phyloP scores from a whole-genome alignment of 2,888 invertebrate species.

The Cyclophora punctaria region DNA sequence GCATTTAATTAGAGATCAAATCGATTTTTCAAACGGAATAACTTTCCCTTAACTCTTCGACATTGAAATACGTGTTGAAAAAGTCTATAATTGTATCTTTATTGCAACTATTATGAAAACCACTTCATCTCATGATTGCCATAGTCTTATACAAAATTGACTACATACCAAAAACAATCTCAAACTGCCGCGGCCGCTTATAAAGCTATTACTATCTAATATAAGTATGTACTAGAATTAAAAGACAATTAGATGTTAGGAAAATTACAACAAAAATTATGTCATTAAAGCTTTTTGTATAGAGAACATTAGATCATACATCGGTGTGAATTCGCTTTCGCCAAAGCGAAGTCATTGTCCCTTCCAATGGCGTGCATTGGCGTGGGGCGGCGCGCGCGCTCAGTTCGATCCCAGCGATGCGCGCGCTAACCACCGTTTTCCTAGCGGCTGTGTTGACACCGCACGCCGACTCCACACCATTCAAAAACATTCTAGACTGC shows the following conservation, averaged over 20 bases:
- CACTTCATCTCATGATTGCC: no score
- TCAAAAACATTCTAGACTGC: slow-evolving; percentile 37
- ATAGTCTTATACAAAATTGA: no score
- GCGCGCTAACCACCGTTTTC: slow-evolving; percentile 55
- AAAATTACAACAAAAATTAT: neutral
- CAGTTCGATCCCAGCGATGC: slow-evolving; percentile 64
- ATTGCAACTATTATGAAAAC: no score
- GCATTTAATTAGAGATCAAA: no score
- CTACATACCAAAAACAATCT: no score
- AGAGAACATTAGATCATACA: slow-evolving; percentile 4
- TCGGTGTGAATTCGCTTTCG: slow-evolving; percentile 31
- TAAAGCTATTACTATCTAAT: no score
- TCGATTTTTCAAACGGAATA: no score
- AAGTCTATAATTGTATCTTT: no score
- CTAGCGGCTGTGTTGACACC: slow-evolving; percentile 40
- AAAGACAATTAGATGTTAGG: neutral
- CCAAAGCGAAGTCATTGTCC: slow-evolving; percentile 29
- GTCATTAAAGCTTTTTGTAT: neutral
- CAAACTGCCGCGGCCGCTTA: no score
- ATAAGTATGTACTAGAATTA: no score
- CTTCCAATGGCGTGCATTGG: slow-evolving; percentile 33
- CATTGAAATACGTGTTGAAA: no score
- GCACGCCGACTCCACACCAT: slow-evolving; percentile 29
- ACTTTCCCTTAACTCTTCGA: no score
- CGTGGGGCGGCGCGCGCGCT: slow-evolving; percentile 30